Evolutionary conservation across 2,113 vertebrate species (phyloP).

Genomic region (Channa argus): DNA sequence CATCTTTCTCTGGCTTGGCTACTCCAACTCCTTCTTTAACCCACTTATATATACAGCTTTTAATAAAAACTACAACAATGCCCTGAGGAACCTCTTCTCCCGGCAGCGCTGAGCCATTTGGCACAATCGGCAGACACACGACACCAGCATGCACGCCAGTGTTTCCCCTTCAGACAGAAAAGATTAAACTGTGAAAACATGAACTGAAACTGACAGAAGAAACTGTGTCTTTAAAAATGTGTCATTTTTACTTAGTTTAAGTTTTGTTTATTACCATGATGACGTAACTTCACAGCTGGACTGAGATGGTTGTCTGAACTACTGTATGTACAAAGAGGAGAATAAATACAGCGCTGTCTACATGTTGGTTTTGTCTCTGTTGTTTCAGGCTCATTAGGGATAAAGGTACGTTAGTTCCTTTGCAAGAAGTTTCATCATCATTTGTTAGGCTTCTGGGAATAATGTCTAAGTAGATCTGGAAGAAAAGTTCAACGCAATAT

Average conservation of each 20-base stretch:
- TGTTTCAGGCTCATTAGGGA: constrained; percentile 19
- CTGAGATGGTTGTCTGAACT: constrained; percentile 22
- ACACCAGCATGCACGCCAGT: constrained; percentile 40
- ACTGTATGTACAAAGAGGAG: constrained; percentile 13
- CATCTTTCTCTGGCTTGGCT: constrained; percentile 97
- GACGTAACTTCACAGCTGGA: constrained; percentile 42
- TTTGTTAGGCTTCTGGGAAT: constrained; percentile 14
- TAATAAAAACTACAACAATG: constrained; percentile 98
- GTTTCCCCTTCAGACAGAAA: constrained; percentile 20
- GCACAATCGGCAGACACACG: not conserved
- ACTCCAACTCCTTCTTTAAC: constrained; percentile 99
- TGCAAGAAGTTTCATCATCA: constrained; percentile 40
- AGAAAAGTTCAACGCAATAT: not conserved
- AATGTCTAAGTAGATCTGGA: constrained; percentile 18
- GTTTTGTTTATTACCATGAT: constrained; percentile 16
- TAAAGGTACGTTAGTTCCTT: constrained; percentile 15
- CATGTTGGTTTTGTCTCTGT: constrained; percentile 9
- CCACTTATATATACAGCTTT: constrained; percentile 97
- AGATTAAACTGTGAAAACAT: too few relatives aligned
- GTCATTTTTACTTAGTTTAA: constrained; percentile 27
- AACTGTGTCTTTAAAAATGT: constrained; percentile 12
- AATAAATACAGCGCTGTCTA: constrained; percentile 8
- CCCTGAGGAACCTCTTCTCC: constrained; percentile 93
- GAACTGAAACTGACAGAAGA: too few relatives aligned
- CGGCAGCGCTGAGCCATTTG: constrained; percentile 83